Evolutionary conservation across 2,888 invertebrate species (phyloP), one percentile per base, ranked within the genome.

Genomic region (Lepidonotus clava): DNA sequence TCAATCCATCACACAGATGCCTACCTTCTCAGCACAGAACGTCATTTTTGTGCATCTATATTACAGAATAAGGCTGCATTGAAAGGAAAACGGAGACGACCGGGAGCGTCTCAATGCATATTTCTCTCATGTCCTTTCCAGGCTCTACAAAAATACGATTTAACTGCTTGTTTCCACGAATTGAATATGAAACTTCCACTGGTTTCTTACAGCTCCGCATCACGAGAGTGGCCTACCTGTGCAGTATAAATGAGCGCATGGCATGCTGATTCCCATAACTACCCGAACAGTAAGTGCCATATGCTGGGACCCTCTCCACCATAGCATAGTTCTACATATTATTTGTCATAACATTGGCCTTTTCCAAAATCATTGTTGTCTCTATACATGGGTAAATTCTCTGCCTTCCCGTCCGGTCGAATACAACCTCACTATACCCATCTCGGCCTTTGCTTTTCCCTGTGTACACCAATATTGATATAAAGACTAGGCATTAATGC

Each of bases 391-490:
- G 46, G 46, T 46, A 46, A 46, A n/a, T n/a, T n/a, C n/a, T n/a
- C n/a, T n/a, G n/a, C n/a, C n/a, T n/a, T 28, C 61, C 61, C 24
- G 24, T 61, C 21, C 28, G n/a, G n/a, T n/a, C n/a, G n/a, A n/a
- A n/a, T n/a, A n/a, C n/a, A n/a, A n/a, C n/a, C n/a, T n/a, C n/a
- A n/a, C 46, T 18, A 8, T 18, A 11, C 46, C 46, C 46, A 8
- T 46, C 46, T 14, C 34, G 36, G n/a, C 71, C 36, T 36, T 71
- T 34, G 34, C 4, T n/a, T 14, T 71, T 71, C 34, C 24, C 34
- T 36, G 38, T 71, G 71, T 71, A 38, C 71, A 38, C 36, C 71
- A 71, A 71, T 71, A 71, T 71, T 71, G 71, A 71, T 71, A 66
- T 66, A 71, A 71, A 71, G 36, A 11, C 71, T 0, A 14, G 36